phyloP scores from a whole-genome alignment of 2,888 invertebrate species.

The Nebria brevicollis region DNA sequence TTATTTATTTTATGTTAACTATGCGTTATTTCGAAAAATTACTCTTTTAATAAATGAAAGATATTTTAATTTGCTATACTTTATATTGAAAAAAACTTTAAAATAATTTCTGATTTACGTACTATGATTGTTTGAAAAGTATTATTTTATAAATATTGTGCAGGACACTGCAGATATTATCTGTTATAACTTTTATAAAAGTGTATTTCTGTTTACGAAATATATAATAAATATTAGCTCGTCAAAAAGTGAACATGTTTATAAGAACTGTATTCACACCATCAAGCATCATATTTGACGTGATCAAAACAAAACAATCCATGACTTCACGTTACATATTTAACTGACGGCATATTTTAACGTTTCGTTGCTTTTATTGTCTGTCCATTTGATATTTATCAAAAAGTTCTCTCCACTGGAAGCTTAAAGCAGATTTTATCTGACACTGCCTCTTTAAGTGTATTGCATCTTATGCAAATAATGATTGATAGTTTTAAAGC shows the following conservation, averaged over 20 bases:
- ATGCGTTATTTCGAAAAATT: no score
- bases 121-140: no score
- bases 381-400: not conserved
- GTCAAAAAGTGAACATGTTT: not conserved
- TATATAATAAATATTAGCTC: no score
- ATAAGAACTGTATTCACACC: constrained; percentile 16
- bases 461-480: not conserved
- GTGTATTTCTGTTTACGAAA: no score
- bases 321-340: not conserved
- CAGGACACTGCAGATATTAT: no score
- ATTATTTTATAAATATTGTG: no score
- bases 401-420: not conserved
- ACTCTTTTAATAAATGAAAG: no score
- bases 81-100: no score
- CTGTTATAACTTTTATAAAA: no score
- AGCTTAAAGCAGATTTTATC: not conserved
- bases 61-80: no score
- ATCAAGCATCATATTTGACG: not conserved
- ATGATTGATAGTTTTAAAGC: not conserved
- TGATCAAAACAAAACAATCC: not conserved
- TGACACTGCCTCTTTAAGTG: not conserved
- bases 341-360: not conserved
- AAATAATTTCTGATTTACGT: no score
- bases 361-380: not conserved
- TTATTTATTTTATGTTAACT: no score